phyloP scores from a whole-genome alignment of 2,113 vertebrate genomes.

The Oceanodroma tethys region DNA sequence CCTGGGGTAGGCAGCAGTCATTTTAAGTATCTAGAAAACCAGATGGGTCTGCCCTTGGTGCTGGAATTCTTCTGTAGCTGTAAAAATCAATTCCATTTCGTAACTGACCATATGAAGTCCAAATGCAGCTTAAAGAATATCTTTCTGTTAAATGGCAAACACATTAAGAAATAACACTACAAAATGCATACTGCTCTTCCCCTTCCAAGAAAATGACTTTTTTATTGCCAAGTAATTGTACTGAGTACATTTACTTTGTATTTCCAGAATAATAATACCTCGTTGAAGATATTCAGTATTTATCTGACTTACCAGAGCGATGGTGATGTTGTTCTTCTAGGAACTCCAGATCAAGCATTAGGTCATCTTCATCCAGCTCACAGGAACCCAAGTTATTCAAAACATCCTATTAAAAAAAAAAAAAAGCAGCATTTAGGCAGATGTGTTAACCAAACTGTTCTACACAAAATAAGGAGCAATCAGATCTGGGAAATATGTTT shows the following conservation, averaged over 20 bases:
- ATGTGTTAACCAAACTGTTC: not conserved
- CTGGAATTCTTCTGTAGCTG: not conserved
- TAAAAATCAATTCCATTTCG: not conserved
- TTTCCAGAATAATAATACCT: not conserved
- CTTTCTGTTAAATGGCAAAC: not conserved
- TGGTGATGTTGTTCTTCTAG: constrained; percentile 88
- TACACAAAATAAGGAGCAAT: not conserved
- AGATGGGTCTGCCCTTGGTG: not conserved
- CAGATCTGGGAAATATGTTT: not conserved
- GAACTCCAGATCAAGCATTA: constrained; percentile 96
- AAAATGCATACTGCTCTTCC: not conserved
- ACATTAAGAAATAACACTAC: not conserved
- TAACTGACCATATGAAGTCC: not conserved
- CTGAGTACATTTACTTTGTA: not conserved
- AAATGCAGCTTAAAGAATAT: not conserved
- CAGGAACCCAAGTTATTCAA: constrained; percentile 95
- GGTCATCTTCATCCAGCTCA: constrained; percentile 95
- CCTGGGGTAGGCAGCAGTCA: not conserved
- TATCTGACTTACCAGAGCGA: constrained; percentile 79
- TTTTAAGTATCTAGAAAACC: not conserved
- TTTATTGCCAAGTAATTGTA: not conserved
- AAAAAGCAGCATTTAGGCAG: not conserved
- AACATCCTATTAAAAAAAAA: constrained; percentile 78
- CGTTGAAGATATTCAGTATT: not conserved
- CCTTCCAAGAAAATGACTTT: not conserved